Evolutionary conservation across 2,113 vertebrate species (phyloP).

Genomic region (Eptesicus fuscus): DNA sequence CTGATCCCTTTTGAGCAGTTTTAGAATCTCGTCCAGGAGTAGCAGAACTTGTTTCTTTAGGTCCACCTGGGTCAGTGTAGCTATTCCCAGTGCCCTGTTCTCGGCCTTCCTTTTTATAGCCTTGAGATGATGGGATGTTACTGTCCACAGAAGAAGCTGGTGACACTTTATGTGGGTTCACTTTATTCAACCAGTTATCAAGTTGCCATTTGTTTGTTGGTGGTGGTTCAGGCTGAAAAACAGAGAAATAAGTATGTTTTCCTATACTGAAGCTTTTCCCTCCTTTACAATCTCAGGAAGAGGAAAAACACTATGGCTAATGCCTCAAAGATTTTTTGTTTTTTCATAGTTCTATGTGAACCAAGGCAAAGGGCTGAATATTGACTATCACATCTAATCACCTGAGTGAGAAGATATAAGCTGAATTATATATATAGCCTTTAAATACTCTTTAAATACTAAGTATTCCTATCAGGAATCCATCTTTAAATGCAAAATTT

Average conservation of each 20-base stretch:
- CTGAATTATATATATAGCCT: not conserved
- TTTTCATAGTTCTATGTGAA: not conserved
- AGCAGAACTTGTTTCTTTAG: constrained; percentile 89
- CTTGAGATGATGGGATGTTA: constrained; percentile 90
- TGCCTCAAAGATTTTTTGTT: not conserved
- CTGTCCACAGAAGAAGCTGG: constrained; percentile 95
- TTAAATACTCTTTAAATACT: constrained; percentile 46
- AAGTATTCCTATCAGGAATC: not conserved
- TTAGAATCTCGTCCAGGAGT: constrained; percentile 90
- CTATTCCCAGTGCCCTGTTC: constrained; percentile 86
- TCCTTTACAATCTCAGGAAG: constrained; percentile 4
- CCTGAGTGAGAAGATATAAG: not conserved
- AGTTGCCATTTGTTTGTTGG: constrained; percentile 98
- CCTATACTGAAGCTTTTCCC: not conserved
- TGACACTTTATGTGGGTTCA: constrained; percentile 92
- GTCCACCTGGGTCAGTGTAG: constrained; percentile 87
- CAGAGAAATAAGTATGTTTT: not conserved
- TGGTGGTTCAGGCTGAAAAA: constrained; percentile 91
- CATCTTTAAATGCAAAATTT: constrained; percentile 18
- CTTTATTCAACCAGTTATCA: constrained; percentile 98
- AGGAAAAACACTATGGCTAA: not conserved
- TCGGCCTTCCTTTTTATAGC: constrained; percentile 94
- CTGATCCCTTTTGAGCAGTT: constrained; percentile 90
- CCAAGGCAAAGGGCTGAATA: not conserved
- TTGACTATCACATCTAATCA: not conserved